phyloP scores from a whole-genome alignment of 2,888 invertebrate species.

The Escarpia spicata region DNA sequence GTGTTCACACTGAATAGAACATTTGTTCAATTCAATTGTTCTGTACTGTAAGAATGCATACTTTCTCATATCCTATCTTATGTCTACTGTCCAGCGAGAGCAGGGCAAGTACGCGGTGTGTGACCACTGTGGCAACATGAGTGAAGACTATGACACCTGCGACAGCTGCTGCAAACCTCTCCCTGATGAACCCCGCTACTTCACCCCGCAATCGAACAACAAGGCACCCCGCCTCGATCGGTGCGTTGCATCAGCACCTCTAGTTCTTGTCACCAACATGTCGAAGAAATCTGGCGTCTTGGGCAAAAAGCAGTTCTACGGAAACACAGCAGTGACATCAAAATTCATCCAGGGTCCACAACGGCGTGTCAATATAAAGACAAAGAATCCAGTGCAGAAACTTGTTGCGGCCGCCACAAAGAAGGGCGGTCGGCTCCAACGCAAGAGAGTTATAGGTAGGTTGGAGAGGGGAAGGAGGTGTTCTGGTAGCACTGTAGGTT shows the following conservation, averaged over 20 bases:
- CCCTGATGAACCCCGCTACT: constrained; percentile 50
- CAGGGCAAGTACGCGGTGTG: constrained; percentile 70
- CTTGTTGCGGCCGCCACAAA: background rate
- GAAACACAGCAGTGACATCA: constrained; percentile 30
- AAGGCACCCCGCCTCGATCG: constrained; percentile 7
- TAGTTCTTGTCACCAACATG: constrained; percentile 17
- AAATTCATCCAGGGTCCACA: background rate
- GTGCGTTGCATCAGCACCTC: constrained; percentile 26
- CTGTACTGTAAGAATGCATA: too few species aligned
- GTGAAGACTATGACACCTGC: constrained; percentile 82
- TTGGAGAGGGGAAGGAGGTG: too few species aligned
- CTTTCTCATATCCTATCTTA: too few species aligned
- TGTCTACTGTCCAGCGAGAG: constrained; percentile 29
- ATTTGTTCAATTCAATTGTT: too few species aligned
- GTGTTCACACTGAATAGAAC: too few species aligned
- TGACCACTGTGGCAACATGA: constrained; percentile 81
- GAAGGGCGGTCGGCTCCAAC: constrained; percentile 20
- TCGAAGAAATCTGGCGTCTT: constrained; percentile 26
- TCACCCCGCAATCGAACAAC: constrained; percentile 28
- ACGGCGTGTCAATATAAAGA: background rate
- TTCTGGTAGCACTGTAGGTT: too few species aligned
- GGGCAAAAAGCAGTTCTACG: constrained; percentile 46
- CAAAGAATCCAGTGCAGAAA: background rate
- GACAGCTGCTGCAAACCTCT: constrained; percentile 71
- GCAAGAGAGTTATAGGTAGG: constrained; percentile 1